phyloP scores from a whole-genome alignment of 2,888 invertebrate genomes.

The Erebia epiphron region DNA sequence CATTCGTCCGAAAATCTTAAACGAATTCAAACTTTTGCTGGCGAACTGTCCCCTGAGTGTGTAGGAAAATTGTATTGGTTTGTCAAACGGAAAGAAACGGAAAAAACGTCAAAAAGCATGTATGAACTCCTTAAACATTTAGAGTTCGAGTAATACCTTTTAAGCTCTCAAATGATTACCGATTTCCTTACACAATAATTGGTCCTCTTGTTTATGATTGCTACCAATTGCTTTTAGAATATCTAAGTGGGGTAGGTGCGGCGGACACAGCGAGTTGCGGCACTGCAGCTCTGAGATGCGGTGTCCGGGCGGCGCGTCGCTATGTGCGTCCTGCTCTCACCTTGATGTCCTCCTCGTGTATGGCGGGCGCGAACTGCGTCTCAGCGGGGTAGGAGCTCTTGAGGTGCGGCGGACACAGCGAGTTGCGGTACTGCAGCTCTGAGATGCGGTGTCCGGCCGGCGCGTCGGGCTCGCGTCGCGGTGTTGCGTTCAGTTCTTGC shows the following conservation, averaged over 20 bases:
- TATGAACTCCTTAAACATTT: too few relatives aligned
- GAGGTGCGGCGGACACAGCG: conserved; percentile 91
- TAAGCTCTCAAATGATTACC: too few relatives aligned
- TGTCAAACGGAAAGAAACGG: too few relatives aligned
- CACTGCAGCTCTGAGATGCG: conserved; percentile 87
- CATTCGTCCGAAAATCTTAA: too few relatives aligned
- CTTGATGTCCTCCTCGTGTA: conserved; percentile 78
- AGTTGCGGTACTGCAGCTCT: conserved; percentile 90
- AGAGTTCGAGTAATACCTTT: too few relatives aligned
- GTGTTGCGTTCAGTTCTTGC: conserved; percentile 83
- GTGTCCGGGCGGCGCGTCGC: conserved; percentile 45
- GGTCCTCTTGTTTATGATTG: too few relatives aligned
- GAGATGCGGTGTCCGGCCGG: conserved; percentile 74
- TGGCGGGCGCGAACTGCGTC: conserved; percentile 84
- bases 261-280: conserved; percentile 91
- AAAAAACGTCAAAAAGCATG: too few relatives aligned
- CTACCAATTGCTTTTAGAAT: too few relatives aligned
- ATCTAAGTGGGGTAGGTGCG: conserved; percentile 88
- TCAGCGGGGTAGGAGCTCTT: conserved; percentile 94
- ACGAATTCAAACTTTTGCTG: too few relatives aligned
- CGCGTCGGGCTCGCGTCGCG: conserved; percentile 42
- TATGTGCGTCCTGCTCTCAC: conserved; percentile 47
- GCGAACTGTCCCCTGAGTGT: too few relatives aligned
- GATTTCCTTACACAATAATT: too few relatives aligned
- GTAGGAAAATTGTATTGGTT: too few relatives aligned